Percentiles rank a stretch among this genome's conserved stretches.
These are phyloP conservation scores for Microplitis mediator DNA, from an alignment of 1,140 invertebrate genomes.

Conservation along the genomic window DNA sequence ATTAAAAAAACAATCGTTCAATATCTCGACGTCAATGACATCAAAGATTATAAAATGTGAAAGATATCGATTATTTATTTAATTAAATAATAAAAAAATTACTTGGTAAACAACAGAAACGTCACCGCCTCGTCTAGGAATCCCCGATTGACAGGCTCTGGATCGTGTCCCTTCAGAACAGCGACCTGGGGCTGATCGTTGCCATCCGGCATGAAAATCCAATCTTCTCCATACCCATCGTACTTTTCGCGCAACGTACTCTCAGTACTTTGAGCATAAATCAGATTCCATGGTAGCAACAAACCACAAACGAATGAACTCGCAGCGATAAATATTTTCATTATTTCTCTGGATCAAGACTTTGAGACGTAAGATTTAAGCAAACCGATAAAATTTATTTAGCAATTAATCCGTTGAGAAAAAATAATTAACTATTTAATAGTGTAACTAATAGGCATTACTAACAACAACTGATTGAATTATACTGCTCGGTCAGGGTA, in stretches of 20 bases:
- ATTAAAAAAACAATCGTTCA: neutral
- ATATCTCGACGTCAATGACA: neutral
- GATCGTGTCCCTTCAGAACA: conserved; percentile 49
- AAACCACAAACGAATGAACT: neutral
- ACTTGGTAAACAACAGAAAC: conserved; percentile 57
- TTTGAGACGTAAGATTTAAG: too few species aligned
- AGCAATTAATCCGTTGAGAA: neutral
- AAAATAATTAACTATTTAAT: neutral
- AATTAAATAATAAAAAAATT: conserved; percentile 26
- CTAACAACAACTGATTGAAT: conserved; percentile 4
- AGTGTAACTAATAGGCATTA: neutral
- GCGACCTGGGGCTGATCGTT: conserved; percentile 66
- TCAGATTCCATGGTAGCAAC: neutral
- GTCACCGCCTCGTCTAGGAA: conserved; percentile 44
- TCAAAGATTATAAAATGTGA: conserved; percentile 1
- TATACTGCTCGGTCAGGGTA: neutral
- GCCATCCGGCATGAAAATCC: conserved; percentile 72
- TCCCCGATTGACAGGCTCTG: conserved; percentile 32
- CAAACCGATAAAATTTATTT: neutral
- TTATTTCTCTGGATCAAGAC: too few species aligned
- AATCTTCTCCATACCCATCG: conserved; percentile 65
- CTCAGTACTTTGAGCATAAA: conserved; percentile 22
- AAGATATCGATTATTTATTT: neutral
- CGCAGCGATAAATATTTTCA: neutral
- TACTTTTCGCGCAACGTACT: conserved; percentile 49